Evolutionary conservation across 2,797 vertebrate species (phyloP).

Genomic region (Acanthis flammea): DNA sequence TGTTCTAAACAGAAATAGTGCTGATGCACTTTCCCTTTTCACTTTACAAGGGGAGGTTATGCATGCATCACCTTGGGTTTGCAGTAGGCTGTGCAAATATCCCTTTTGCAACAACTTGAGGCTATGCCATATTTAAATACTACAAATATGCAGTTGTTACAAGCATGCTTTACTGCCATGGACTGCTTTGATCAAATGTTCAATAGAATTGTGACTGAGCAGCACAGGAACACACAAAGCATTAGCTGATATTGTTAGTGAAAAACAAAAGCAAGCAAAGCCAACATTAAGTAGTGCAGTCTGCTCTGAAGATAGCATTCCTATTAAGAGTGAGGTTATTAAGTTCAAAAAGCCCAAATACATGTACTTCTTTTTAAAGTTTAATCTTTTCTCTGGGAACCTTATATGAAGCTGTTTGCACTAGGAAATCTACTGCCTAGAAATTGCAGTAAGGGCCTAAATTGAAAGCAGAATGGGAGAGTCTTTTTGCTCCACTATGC

Average conservation of each 20-base stretch:
- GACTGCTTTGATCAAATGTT: conserved; percentile 21
- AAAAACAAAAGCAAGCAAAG: neutral
- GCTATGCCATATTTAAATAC: neutral
- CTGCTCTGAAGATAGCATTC: neutral
- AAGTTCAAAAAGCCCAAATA: conserved; percentile 30
- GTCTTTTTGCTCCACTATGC: conserved; percentile 72
- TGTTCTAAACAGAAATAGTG: conserved; percentile 54
- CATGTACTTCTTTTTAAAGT: conserved; percentile 47
- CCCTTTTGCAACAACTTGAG: neutral
- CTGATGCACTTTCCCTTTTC: conserved; percentile 15
- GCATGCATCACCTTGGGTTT: neutral
- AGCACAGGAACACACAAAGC: neutral
- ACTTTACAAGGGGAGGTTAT: neutral
- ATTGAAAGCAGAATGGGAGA: conserved; percentile 81
- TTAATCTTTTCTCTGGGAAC: conserved; percentile 54
- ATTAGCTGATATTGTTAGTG: neutral
- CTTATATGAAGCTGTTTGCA: conserved; percentile 44
- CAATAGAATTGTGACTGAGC: neutral
- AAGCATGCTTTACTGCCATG: neutral
- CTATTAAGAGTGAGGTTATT: conserved; percentile 30
- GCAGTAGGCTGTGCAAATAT: neutral
- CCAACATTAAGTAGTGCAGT: neutral
- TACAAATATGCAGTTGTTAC: neutral
- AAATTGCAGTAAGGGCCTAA: conserved; percentile 82
- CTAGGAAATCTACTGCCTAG: conserved; percentile 80